These are phyloP conservation scores for Tinea semifulvella DNA, from an alignment of 2,888 invertebrate species.

Conservation along the genomic window DNA sequence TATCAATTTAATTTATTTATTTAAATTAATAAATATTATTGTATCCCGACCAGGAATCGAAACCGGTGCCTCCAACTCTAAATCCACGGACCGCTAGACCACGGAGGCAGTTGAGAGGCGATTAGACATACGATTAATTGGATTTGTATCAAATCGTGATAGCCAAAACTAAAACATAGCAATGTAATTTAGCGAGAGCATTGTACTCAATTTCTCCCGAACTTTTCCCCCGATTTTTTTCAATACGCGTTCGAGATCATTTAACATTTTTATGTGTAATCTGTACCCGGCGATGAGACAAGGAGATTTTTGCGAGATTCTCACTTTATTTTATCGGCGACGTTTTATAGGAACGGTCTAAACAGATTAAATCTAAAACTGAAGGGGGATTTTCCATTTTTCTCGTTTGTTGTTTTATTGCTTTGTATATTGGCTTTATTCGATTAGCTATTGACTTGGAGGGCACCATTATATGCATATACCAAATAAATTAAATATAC, in stretches of 20 bases:
- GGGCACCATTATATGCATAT: no score
- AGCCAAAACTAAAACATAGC: conserved; percentile 17
- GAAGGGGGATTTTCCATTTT: conserved; percentile 36
- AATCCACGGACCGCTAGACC: no score
- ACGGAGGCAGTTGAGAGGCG: no score
- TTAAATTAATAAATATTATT: no score
- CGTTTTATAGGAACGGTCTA: conserved; percentile 51
- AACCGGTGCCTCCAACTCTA: no score
- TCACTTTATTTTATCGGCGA: conserved; percentile 59
- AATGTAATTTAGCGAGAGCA: conserved; percentile 22
- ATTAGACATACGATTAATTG: no score
- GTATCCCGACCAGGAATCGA: no score
- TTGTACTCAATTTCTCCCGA: conserved; percentile 40
- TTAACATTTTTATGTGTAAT: conserved; percentile 68
- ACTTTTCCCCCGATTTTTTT: conserved; percentile 56
- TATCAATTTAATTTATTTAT: no score
- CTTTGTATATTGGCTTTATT: conserved; percentile 40
- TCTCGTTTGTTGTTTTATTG: conserved; percentile 31
- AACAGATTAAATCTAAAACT: conserved; percentile 59
- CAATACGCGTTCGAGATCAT: conserved; percentile 63
- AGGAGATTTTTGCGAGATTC: conserved; percentile 52
- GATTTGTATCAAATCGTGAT: no score
- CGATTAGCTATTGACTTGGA: conserved; percentile 21
- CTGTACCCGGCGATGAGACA: conserved; percentile 56
- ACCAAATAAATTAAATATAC: no score